Conservation (phyloP, 1,140 invertebrate species). For the Phortica variegata region DNA sequence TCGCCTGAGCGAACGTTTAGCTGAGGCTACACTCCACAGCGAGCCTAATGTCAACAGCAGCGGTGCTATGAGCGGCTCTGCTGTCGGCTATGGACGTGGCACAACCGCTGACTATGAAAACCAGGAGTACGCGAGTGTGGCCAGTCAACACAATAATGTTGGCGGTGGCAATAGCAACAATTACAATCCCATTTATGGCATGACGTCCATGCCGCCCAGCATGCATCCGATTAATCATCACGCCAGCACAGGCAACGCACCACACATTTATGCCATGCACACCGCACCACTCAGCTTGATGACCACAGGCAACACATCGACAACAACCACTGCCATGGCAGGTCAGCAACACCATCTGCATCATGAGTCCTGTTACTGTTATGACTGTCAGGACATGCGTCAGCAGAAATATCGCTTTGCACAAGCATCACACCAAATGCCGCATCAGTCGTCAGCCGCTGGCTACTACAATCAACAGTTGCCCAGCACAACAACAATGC, state of each 20-base stretch:
- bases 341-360: constrained; percentile 17
- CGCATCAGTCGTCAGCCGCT: constrained; percentile 13
- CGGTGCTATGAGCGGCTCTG: too few relatives aligned
- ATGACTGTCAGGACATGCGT: constrained; percentile 42
- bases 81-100: too few relatives aligned
- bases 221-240: constrained; percentile 33
- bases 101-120: constrained; percentile 9
- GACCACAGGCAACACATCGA: neutral
- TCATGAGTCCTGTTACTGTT: constrained; percentile 53
- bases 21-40: constrained; percentile 34
- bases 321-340: neutral
- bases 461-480: constrained; percentile 32
- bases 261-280: neutral
- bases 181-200: constrained; percentile 39
- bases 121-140: constrained; percentile 12
- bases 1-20: constrained; percentile 44
- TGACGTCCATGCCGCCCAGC: constrained; percentile 31
- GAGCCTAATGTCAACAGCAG: neutral
- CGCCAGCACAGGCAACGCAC: constrained; percentile 1
- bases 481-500: constrained; percentile 5
- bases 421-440: neutral
- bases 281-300: neutral
- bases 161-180: constrained; percentile 3
- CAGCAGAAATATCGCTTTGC: constrained; percentile 33
- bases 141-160: too few relatives aligned